phyloP scores from a whole-genome alignment of 2,113 vertebrate species.

The Esox niger region DNA sequence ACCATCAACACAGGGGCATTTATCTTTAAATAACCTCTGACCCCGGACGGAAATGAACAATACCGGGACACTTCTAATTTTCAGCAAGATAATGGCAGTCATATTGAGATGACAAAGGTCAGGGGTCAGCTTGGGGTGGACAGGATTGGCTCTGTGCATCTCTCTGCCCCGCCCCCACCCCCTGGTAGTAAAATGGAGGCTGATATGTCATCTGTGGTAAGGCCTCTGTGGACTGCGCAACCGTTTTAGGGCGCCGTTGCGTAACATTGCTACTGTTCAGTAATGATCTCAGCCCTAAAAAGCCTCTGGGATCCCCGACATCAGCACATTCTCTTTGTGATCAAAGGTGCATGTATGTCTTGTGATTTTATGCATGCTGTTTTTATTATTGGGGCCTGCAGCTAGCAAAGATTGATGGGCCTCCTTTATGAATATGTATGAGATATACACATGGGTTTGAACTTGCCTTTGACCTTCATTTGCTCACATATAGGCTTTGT shows the following conservation, averaged over 20 bases:
- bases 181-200: constrained; percentile 60
- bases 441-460: constrained; percentile 58
- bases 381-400: constrained; percentile 49
- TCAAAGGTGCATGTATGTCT: constrained; percentile 34
- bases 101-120: constrained; percentile 77
- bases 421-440: constrained; percentile 69
- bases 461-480: constrained; percentile 69
- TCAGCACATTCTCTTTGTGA: constrained; percentile 42
- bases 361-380: constrained; percentile 29
- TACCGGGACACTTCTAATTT: constrained; percentile 77
- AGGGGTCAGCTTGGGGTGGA: constrained; percentile 73
- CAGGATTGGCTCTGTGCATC: constrained; percentile 74
- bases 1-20: constrained; percentile 63
- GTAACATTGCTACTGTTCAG: constrained; percentile 35
- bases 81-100: constrained; percentile 81
- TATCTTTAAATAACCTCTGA: constrained; percentile 74
- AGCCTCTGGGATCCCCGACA: constrained; percentile 24
- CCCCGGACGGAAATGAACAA: constrained; percentile 69
- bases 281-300: constrained; percentile 50
- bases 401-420: constrained; percentile 61
- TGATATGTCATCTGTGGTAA: constrained; percentile 57
- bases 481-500: constrained; percentile 31
- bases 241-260: constrained; percentile 50
- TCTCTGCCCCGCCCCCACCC: constrained; percentile 6
- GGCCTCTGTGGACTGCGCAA: constrained; percentile 19